Conservation (phyloP, 2,113 vertebrate species). For the Grallaria varia region DNA sequence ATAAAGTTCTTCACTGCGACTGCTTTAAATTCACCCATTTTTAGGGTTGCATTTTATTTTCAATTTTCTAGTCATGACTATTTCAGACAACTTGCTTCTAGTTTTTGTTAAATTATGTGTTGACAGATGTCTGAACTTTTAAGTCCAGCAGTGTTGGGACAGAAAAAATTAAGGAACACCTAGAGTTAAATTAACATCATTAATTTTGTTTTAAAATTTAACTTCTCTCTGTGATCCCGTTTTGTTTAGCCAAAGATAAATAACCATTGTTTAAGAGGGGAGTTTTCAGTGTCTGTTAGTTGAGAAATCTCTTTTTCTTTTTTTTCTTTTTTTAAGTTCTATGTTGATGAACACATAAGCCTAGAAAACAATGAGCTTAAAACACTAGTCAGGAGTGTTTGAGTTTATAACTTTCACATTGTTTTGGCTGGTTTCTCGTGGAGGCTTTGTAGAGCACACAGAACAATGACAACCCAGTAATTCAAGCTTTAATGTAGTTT, state of each 20-base stretch:
- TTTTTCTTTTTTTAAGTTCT: not conserved
- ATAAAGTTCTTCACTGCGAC: not conserved
- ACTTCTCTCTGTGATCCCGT: slow-evolving; percentile 9
- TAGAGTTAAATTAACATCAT: slow-evolving; percentile 26
- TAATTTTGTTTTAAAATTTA: slow-evolving; percentile 45
- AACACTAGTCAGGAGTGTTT: not conserved
- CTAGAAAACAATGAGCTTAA: not conserved
- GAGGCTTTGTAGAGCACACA: slow-evolving; percentile 29
- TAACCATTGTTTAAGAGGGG: not conserved
- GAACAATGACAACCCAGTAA: not conserved
- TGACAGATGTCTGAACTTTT: slow-evolving; percentile 19
- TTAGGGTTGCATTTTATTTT: not conserved
- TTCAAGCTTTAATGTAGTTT: not conserved
- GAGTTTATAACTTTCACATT: slow-evolving; percentile 23
- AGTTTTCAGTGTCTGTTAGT: not conserved
- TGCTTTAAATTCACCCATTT: not conserved
- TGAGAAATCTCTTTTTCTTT: not conserved
- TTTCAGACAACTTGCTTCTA: not conserved
- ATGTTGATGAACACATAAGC: not conserved
- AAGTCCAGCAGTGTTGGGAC: not conserved
- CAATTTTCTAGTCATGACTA: not conserved
- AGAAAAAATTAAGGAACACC: slow-evolving; percentile 37
- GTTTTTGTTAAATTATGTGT: slow-evolving; percentile 19
- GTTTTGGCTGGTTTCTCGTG: slow-evolving; percentile 17
- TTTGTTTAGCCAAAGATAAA: slow-evolving; percentile 28